phyloP scores from a whole-genome alignment of 2,888 invertebrate genomes.

The Pelosia muscerda region DNA sequence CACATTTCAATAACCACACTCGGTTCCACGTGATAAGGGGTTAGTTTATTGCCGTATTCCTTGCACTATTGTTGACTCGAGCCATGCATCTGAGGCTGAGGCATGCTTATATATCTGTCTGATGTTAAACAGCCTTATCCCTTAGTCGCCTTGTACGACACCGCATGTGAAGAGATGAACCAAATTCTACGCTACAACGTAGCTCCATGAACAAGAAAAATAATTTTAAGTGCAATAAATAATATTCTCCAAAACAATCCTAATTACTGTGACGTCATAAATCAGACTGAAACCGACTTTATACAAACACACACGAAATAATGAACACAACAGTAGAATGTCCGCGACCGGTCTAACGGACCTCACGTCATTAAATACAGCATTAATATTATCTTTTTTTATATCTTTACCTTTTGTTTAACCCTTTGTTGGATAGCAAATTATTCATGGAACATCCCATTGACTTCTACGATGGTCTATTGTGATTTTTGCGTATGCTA shows the following conservation, averaged over 20 bases:
- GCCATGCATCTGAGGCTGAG: no score
- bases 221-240: slow-evolving; percentile 34
- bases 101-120: no score
- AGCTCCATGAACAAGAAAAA: neutral
- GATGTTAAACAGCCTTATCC: no score
- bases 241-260: slow-evolving; percentile 30
- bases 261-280: slow-evolving; percentile 58
- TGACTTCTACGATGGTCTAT: slow-evolving; percentile 76
- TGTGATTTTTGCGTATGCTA: slow-evolving; percentile 83
- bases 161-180: no score
- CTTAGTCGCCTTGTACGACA: no score
- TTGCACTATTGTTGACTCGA: no score
- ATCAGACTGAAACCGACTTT: slow-evolving; percentile 53
- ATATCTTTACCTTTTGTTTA: slow-evolving; percentile 76
- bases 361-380: slow-evolving; percentile 72
- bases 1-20: no score
- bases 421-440: slow-evolving; percentile 73
- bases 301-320: slow-evolving; percentile 54
- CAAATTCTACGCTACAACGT: no score
- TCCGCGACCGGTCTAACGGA: slow-evolving; percentile 78
- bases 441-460: slow-evolving; percentile 78
- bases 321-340: slow-evolving; percentile 54
- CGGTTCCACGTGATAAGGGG: no score
- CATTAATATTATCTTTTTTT: slow-evolving; percentile 81
- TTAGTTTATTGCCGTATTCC: no score